A percentile compares a stretch with the other conserved stretches of the same genome.
These are phyloP conservation scores for Hydrotaea cyrtoneurina DNA, from an alignment of 2,888 invertebrate species.

Conservation along the genomic window DNA sequence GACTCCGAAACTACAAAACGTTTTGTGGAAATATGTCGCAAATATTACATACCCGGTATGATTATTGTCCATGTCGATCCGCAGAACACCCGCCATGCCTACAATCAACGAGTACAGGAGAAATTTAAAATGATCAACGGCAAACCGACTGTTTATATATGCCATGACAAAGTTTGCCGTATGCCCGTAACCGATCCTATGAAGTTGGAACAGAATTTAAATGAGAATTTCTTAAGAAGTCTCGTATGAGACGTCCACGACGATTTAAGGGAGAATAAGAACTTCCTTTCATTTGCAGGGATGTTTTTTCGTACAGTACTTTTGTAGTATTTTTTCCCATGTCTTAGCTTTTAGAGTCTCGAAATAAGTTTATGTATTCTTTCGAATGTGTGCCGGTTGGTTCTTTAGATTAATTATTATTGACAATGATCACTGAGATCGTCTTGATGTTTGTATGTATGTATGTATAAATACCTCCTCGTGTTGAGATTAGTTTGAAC, in stretches of 20 bases:
- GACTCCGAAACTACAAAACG: constrained; percentile 75
- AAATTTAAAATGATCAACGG: constrained; percentile 80
- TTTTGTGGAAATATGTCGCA: constrained; percentile 77
- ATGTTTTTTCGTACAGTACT: background rate
- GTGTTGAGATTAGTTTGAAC: constrained; percentile 15
- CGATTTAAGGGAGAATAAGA: background rate
- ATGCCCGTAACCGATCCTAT: constrained; percentile 79
- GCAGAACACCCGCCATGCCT: constrained; percentile 71
- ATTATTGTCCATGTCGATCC: constrained; percentile 78
- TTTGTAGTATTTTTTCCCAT: constrained; percentile 17
- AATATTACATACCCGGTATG: constrained; percentile 80
- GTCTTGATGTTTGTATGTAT: constrained; percentile 13
- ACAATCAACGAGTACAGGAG: constrained; percentile 75
- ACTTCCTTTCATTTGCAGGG: constrained; percentile 56
- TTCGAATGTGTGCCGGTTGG: background rate
- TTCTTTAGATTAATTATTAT: background rate
- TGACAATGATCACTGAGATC: background rate
- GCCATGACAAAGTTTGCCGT: constrained; percentile 79
- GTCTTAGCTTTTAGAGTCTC: constrained; percentile 29
- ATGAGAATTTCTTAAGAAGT: constrained; percentile 74
- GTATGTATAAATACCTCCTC: constrained; percentile 1
- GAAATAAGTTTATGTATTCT: constrained; percentile 13
- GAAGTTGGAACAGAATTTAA: constrained; percentile 77
- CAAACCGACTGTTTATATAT: constrained; percentile 79
- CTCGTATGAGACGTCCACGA: background rate